Percentiles rank a stretch among this genome's conserved stretches.
phyloP scores from a whole-genome alignment of 2,888 invertebrate genomes.

The Piscicola geometra region DNA sequence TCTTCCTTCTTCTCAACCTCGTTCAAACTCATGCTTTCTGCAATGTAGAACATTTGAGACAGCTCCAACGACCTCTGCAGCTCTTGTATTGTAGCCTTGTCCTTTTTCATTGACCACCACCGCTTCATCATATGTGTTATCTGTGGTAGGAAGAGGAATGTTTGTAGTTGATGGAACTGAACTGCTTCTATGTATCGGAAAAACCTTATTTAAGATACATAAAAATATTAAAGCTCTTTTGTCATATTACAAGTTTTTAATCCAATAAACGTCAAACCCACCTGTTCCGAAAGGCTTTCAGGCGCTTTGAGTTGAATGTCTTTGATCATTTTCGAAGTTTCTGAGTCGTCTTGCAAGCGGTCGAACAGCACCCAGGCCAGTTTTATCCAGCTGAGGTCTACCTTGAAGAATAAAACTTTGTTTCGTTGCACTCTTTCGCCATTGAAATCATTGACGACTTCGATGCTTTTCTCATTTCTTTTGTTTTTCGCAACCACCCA shows the following conservation, averaged over 20 bases:
- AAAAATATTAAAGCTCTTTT: too few relatives aligned
- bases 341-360: constrained; percentile 40
- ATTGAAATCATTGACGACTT: neutral
- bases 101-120: constrained; percentile 44
- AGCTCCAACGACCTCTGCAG: constrained; percentile 44
- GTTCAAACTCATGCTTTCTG: constrained; percentile 40
- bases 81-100: constrained; percentile 43
- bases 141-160: constrained; percentile 22
- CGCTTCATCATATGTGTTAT: constrained; percentile 44
- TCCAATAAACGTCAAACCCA: neutral
- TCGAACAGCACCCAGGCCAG: constrained; percentile 45
- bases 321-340: constrained; percentile 42
- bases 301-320: constrained; percentile 44
- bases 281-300: constrained; percentile 40
- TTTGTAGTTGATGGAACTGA: too few relatives aligned
- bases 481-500: constrained; percentile 45
- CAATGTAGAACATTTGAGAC: constrained; percentile 42
- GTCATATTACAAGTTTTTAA: neutral
- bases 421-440: constrained; percentile 14
- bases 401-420: constrained; percentile 43
- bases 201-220: too few relatives aligned
- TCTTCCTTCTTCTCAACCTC: neutral
- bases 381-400: constrained; percentile 44
- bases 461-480: constrained; percentile 19
- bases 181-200: too few relatives aligned